Conservation (phyloP, 2,797 vertebrate genomes). For the Sparus aurata region DNA sequence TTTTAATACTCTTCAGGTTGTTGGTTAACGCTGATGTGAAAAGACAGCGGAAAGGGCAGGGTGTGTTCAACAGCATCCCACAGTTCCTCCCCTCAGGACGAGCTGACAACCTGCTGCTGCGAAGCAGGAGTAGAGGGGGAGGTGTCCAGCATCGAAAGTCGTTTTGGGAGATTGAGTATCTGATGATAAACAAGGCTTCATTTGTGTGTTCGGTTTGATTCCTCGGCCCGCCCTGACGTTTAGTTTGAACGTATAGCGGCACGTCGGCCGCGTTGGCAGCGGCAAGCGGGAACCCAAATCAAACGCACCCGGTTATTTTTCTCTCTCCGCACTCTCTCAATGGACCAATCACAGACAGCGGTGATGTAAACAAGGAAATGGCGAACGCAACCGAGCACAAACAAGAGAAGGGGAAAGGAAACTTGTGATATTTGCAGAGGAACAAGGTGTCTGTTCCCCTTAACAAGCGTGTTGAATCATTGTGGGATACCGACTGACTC, state of each 20-base stretch:
- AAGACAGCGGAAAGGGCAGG: slow-evolving; percentile 22
- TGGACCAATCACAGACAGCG: slow-evolving; percentile 67
- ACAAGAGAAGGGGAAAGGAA: background rate
- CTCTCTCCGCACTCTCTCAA: rapidly evolving
- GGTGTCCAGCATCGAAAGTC: slow-evolving; percentile 33
- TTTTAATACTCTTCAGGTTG: slow-evolving; percentile 2
- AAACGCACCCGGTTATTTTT: slow-evolving; percentile 16
- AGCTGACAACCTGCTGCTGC: slow-evolving; percentile 55
- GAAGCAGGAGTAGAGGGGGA: slow-evolving; percentile 16
- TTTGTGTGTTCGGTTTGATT: slow-evolving; percentile 30
- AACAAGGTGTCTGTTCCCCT: background rate
- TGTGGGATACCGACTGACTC: background rate
- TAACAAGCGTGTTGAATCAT: rapidly evolving
- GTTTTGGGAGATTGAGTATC: slow-evolving; percentile 62
- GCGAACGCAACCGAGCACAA: slow-evolving; percentile 12
- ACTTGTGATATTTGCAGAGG: background rate
- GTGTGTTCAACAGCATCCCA: slow-evolving; percentile 64
- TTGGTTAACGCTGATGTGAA: slow-evolving; percentile 15
- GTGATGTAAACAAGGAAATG: slow-evolving; percentile 81
- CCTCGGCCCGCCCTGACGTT: rapidly evolving
- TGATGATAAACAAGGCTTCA: background rate
- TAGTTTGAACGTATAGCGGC: rapidly evolving
- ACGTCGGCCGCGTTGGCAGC: rapidly evolving
- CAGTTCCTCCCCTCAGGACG: slow-evolving; percentile 36
- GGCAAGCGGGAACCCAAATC: background rate